These are phyloP conservation scores for Laticauda laticaudata DNA, from an alignment of 2,113 vertebrate genomes.

Conservation along the genomic window DNA sequence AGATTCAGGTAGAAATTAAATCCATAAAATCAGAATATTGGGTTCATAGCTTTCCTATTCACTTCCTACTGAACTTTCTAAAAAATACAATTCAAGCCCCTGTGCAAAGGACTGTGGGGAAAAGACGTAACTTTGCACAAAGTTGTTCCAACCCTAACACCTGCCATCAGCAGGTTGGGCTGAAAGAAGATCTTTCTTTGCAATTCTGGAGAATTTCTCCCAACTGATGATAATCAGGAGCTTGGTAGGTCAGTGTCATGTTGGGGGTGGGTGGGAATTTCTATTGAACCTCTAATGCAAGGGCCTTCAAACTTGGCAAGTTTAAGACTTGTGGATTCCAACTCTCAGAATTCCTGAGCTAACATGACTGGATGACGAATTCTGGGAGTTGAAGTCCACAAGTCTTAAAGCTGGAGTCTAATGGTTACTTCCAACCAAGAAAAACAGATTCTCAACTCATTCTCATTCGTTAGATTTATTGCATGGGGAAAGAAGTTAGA, in stretches of 20 bases:
- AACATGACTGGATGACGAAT: too few species aligned
- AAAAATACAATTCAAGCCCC: neutral
- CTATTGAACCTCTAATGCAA: neutral
- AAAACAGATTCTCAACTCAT: neutral
- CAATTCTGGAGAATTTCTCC: neutral
- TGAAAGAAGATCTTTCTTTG: neutral
- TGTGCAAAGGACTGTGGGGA: neutral
- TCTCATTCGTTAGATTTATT: neutral
- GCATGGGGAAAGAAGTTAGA: neutral
- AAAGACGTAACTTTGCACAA: neutral
- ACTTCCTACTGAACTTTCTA: neutral
- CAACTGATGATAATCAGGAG: neutral
- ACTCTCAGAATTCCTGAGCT: too few species aligned
- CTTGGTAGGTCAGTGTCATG: neutral
- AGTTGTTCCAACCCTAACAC: neutral
- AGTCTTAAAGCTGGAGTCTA: neutral
- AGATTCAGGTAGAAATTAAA: neutral
- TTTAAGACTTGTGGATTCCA: too few species aligned
- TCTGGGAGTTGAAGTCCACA: too few species aligned
- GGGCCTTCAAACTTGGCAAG: too few species aligned
- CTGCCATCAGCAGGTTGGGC: neutral
- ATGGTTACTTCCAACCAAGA: neutral
- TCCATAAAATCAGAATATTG: neutral
- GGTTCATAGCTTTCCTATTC: neutral
- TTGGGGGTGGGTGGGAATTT: neutral